Percentiles rank a stretch among this genome's conserved stretches.
Evolutionary conservation across 2,888 invertebrate genomes (phyloP).

Genomic region (Willowsia nigromaculata): DNA sequence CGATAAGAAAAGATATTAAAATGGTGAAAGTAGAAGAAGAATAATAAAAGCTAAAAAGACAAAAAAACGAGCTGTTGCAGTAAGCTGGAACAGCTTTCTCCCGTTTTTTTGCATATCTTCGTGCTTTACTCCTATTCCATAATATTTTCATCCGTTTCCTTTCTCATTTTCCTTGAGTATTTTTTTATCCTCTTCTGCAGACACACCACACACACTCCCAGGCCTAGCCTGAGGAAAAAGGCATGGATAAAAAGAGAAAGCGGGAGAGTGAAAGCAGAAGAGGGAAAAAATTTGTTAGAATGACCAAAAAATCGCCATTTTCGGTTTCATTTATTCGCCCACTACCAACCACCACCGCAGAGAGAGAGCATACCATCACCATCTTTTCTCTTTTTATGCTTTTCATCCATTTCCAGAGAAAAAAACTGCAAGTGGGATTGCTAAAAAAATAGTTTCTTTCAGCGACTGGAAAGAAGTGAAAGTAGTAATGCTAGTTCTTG

Average conservation of each 20-base stretch:
- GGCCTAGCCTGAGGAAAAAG: no score
- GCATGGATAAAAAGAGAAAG: no score
- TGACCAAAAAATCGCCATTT: conserved; percentile 20
- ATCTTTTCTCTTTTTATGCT: not conserved
- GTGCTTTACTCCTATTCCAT: not conserved
- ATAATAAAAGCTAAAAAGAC: not conserved
- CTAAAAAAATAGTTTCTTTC: not conserved
- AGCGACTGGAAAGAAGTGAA: no score
- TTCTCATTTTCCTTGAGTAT: not conserved
- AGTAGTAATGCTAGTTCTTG: no score
- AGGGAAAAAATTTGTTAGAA: not conserved
- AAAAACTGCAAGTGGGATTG: not conserved
- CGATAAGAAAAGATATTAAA: conserved; percentile 22
- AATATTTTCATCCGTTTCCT: conserved; percentile 4
- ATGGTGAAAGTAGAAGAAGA: not conserved
- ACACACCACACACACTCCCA: no score
- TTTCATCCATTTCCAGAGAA: not conserved
- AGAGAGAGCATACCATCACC: no score
- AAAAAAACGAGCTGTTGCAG: conserved; percentile 32
- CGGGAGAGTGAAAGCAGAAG: not conserved
- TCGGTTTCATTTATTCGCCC: not conserved
- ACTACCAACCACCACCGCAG: no score
- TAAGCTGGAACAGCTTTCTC: not conserved
- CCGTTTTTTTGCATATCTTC: not conserved
- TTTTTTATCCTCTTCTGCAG: not conserved